Evolutionary conservation across 1,140 invertebrate species (phyloP).

Genomic region (Anastrepha obliqua): DNA sequence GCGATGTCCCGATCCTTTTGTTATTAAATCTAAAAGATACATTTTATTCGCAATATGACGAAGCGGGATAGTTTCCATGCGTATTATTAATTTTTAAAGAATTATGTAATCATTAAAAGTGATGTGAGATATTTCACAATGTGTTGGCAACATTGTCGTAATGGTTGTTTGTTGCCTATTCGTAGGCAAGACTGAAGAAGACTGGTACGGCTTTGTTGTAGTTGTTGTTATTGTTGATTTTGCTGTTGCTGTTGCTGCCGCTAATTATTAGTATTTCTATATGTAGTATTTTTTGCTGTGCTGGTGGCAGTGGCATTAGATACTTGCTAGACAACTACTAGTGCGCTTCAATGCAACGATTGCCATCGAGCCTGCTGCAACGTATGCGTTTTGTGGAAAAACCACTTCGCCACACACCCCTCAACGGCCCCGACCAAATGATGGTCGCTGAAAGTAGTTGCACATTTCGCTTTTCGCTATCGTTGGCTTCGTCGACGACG

Average conservation of each 20-base stretch:
- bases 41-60: too few species aligned
- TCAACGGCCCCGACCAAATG: neutral
- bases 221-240: neutral
- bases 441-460: slow-evolving; percentile 32
- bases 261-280: slow-evolving; percentile 16
- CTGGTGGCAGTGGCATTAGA: slow-evolving; percentile 47
- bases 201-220: slow-evolving; percentile 3
- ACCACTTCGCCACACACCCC: slow-evolving; percentile 6
- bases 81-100: neutral
- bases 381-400: slow-evolving; percentile 54
- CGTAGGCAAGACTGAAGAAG: slow-evolving; percentile 12
- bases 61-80: too few species aligned
- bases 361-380: neutral
- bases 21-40: too few species aligned
- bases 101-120: slow-evolving; percentile 22
- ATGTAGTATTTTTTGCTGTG: neutral
- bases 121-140: neutral
- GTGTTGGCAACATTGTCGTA: slow-evolving; percentile 19
- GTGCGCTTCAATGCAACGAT: slow-evolving; percentile 5
- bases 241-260: slow-evolving; percentile 1
- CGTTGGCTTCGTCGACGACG: neutral
- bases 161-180: neutral
- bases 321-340: slow-evolving; percentile 50
- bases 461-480: slow-evolving; percentile 51
- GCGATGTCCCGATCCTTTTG: too few species aligned